These are phyloP conservation scores for Drosophila melanosoma DNA, from an alignment of 2,888 invertebrate genomes.

Conservation along the genomic window DNA sequence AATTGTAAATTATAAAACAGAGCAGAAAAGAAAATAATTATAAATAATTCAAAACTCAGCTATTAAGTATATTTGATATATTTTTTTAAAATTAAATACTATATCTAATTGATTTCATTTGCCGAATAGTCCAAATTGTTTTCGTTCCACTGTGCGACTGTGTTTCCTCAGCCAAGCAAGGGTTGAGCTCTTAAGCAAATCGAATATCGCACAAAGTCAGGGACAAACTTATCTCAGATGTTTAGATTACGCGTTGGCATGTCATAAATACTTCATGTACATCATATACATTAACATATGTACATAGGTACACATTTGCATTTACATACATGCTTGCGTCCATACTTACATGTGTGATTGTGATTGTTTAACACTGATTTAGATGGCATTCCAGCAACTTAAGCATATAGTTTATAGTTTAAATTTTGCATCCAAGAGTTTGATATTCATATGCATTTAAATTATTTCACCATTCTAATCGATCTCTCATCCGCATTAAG, in stretches of 20 bases:
- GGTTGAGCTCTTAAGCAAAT: slow-evolving; percentile 32
- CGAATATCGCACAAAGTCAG: slow-evolving; percentile 7
- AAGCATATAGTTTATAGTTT: background rate
- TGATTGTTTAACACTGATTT: background rate
- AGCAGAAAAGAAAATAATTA: background rate
- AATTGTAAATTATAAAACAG: background rate
- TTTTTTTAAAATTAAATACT: background rate
- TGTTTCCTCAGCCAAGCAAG: slow-evolving; percentile 38
- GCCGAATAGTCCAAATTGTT: background rate
- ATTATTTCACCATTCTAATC: background rate
- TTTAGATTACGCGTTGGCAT: slow-evolving; percentile 1
- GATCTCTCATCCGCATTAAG: background rate
- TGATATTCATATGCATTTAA: background rate
- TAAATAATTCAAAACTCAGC: background rate
- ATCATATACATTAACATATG: background rate
- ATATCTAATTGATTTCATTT: background rate
- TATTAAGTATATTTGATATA: background rate
- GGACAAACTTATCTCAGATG: slow-evolving; percentile 7
- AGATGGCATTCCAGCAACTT: background rate
- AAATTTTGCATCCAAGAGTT: background rate
- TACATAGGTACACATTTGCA: background rate
- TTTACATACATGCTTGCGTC: background rate
- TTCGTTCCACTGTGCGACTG: slow-evolving; percentile 26
- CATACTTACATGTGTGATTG: background rate
- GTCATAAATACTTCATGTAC: background rate